Evolutionary conservation across 2,888 invertebrate species (phyloP).

Genomic region (Seladonia tumulorum): DNA sequence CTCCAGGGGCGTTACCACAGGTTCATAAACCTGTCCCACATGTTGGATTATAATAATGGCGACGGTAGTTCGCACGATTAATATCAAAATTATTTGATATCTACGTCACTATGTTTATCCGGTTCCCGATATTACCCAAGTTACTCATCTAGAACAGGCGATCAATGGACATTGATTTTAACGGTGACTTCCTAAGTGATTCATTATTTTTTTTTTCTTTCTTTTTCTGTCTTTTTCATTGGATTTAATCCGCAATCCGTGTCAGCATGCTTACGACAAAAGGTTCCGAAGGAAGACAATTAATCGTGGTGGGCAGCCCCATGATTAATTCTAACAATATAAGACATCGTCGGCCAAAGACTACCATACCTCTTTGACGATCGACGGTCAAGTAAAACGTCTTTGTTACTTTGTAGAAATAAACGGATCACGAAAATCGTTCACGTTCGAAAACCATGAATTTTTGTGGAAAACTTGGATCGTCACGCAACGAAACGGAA

Average conservation of each 20-base stretch:
- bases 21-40: conserved; percentile 42
- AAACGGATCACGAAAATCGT: neutral
- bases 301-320: conserved; percentile 57
- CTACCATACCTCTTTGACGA: neutral
- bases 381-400: neutral
- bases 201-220: neutral
- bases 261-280: conserved; percentile 28
- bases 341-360: neutral
- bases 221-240: neutral
- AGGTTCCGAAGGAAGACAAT: conserved; percentile 66
- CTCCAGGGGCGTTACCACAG: conserved; percentile 29
- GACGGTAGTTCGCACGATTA: conserved; percentile 60
- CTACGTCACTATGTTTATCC: conserved; percentile 59
- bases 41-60: conserved; percentile 57
- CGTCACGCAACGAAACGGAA: conserved; percentile 2
- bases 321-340: conserved; percentile 40
- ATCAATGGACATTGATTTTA: conserved; percentile 33
- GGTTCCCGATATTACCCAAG: conserved; percentile 42
- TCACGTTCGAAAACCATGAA: neutral
- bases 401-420: neutral
- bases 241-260: conserved; percentile 21
- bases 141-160: conserved; percentile 23
- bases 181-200: conserved; percentile 14
- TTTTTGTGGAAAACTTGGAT: conserved; percentile 1
- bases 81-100: conserved; percentile 69